These are phyloP conservation scores for Zeugodacus cucurbitae DNA, from an alignment of 1,140 invertebrate genomes.

Conservation along the genomic window DNA sequence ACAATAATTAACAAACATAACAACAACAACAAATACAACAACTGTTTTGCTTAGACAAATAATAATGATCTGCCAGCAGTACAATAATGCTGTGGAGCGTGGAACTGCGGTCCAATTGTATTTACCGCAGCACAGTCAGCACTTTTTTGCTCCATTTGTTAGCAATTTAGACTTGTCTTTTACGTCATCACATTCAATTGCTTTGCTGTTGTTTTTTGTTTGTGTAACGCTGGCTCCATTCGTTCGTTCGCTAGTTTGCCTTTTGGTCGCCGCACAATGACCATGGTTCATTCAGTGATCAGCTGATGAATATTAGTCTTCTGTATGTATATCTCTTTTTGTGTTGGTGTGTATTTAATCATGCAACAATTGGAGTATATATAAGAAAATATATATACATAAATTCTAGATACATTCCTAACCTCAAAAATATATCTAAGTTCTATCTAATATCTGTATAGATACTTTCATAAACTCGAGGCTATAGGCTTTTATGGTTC, in stretches of 20 bases:
- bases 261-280: neutral
- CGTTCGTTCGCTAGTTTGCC: neutral
- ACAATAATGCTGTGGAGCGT: too few relatives aligned
- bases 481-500: too few relatives aligned
- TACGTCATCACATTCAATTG: constrained; percentile 13
- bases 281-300: neutral
- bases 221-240: neutral
- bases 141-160: neutral
- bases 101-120: neutral
- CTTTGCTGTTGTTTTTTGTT: neutral
- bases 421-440: too few relatives aligned
- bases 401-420: too few relatives aligned
- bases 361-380: too few relatives aligned
- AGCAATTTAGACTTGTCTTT: neutral
- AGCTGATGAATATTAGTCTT: neutral
- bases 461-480: too few relatives aligned
- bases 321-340: too few relatives aligned
- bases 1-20: neutral
- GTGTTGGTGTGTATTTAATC: too few relatives aligned
- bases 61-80: too few relatives aligned
- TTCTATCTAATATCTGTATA: too few relatives aligned
- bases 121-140: neutral
- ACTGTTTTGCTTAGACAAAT: too few relatives aligned
- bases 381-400: too few relatives aligned
- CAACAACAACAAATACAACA: neutral